A percentile compares a stretch with the other conserved stretches of the same genome.
These are phyloP conservation scores for Tetranychus piercei DNA, from an alignment of 2,888 invertebrate species.

Conservation along the genomic window DNA sequence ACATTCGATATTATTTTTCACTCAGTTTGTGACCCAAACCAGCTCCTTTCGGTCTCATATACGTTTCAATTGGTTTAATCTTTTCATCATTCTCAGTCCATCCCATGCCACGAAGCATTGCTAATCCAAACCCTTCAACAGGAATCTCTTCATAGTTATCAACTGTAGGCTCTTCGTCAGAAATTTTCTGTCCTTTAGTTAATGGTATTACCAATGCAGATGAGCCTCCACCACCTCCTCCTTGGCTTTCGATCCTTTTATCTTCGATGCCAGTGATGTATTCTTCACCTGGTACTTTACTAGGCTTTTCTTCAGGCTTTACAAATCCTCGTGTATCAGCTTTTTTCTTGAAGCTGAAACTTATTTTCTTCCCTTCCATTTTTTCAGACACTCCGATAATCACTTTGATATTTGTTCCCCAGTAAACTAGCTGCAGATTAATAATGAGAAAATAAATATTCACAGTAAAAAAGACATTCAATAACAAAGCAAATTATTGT, in stretches of 20 bases:
- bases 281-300: constrained; percentile 16
- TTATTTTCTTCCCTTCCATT: neutral
- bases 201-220: neutral
- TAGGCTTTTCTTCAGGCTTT: constrained; percentile 13
- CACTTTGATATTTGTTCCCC: neutral
- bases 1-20: neutral
- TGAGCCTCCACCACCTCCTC: neutral
- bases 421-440: too few relatives aligned
- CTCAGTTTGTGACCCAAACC: constrained; percentile 48
- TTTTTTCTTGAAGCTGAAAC: neutral
- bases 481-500: too few relatives aligned
- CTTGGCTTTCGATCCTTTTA: neutral
- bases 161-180: constrained; percentile 36
- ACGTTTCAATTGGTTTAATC: constrained; percentile 40
- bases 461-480: too few relatives aligned
- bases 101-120: constrained; percentile 84
- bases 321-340: neutral
- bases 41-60: constrained; percentile 70
- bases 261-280: neutral
- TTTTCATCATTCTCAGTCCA: constrained; percentile 40
- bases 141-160: constrained; percentile 52
- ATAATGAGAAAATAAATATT: too few relatives aligned
- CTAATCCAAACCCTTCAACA: constrained; percentile 63
- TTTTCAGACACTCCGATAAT: neutral
- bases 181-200: neutral